Conservation (phyloP, 2,797 vertebrate genomes). For the Cryptoprocta ferox region DNA sequence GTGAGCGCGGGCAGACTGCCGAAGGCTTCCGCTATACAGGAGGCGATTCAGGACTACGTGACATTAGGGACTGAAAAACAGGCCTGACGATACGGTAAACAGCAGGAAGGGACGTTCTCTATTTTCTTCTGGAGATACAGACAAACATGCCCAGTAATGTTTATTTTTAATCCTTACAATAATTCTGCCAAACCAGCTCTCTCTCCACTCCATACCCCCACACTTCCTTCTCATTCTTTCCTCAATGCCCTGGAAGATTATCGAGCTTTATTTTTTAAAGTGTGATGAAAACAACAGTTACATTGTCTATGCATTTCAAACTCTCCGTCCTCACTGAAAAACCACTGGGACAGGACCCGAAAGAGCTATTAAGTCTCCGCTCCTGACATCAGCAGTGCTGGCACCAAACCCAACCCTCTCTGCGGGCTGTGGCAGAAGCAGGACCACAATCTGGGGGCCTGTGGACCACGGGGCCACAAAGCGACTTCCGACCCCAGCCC, state of each 20-base stretch:
- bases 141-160: neutral
- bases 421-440: neutral
- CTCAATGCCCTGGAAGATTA: neutral
- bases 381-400: neutral
- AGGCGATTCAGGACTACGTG: no score
- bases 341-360: neutral
- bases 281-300: neutral
- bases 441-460: neutral
- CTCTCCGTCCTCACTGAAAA: neutral
- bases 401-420: neutral
- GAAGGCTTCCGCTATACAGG: neutral
- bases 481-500: neutral
- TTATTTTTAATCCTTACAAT: neutral
- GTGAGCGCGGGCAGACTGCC: no score
- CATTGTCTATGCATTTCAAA: neutral
- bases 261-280: neutral
- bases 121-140: neutral
- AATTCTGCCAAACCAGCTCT: neutral
- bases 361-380: neutral
- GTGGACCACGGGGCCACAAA: neutral
- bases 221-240: neutral
- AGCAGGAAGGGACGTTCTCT: neutral
- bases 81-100: neutral
- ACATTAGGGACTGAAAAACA: fast-evolving
- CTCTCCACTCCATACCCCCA: neutral